phyloP scores from a whole-genome alignment of 2,113 vertebrate genomes.

The Cepphus grylle region DNA sequence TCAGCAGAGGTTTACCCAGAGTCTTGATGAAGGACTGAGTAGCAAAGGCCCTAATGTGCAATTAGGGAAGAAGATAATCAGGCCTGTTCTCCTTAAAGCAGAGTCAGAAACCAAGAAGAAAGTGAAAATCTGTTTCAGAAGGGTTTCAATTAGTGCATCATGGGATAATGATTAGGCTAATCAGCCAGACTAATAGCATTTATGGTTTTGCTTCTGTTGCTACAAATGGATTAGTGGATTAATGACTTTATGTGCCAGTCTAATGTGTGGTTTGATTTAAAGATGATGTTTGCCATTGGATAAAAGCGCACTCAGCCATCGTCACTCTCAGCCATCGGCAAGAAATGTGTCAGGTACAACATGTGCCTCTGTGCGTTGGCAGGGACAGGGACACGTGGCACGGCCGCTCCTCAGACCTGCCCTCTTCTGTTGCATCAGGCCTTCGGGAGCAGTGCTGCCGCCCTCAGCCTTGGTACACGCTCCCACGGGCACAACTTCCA shows the following conservation, averaged over 20 bases:
- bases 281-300: not conserved
- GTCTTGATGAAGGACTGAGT: not conserved
- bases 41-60: not conserved
- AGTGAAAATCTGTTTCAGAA: not conserved
- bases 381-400: not conserved
- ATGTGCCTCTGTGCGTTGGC: accelerated
- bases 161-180: constrained; percentile 13
- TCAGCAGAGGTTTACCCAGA: not conserved
- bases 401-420: accelerated
- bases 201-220: not conserved
- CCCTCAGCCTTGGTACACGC: not conserved
- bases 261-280: not conserved
- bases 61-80: constrained; percentile 1
- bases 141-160: constrained; percentile 2
- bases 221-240: constrained; percentile 40
- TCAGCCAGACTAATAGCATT: not conserved
- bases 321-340: no score
- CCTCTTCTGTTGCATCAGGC: not conserved
- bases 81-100: constrained; percentile 16
- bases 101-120: not conserved
- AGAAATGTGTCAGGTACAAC: accelerated
- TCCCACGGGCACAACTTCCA: not conserved
- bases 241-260: not conserved
- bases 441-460: not conserved
- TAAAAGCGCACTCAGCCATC: not conserved